These are phyloP conservation scores for Rostratula benghalensis DNA, from an alignment of 2,113 vertebrate genomes.

Conservation along the genomic window DNA sequence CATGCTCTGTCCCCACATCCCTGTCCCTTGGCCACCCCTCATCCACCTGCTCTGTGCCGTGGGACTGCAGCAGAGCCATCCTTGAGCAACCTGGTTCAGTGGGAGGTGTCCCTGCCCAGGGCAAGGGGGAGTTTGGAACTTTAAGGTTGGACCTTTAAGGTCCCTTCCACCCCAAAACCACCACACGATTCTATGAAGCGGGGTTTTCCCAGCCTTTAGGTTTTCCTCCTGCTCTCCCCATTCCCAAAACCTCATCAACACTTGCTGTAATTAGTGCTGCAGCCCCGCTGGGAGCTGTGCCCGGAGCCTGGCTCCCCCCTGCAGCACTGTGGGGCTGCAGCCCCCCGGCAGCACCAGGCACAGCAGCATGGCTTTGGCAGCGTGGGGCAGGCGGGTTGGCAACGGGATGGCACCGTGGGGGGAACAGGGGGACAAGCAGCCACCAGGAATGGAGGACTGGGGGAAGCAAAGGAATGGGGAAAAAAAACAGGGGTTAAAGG, in stretches of 20 bases:
- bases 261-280: neutral
- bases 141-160: too few species aligned
- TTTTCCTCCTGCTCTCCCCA: rapidly evolving
- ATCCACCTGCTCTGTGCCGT: rapidly evolving
- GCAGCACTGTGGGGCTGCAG: rapidly evolving
- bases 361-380: neutral
- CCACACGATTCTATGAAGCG: too few species aligned
- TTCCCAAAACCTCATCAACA: neutral
- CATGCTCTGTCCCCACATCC: rapidly evolving
- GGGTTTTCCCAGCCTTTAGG: neutral
- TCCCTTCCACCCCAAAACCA: too few species aligned
- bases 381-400: neutral
- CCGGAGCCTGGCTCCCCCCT: neutral
- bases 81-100: too few species aligned
- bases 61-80: neutral
- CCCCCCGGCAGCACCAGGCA: neutral
- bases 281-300: neutral
- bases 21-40: neutral
- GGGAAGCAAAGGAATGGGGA: neutral
- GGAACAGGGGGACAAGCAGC: neutral
- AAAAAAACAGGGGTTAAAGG: neutral
- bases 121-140: too few species aligned
- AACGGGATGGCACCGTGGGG: neutral
- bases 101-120: too few species aligned
- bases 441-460: rapidly evolving